Conservation (phyloP, 2,888 invertebrate genomes). For the Myopa tessellatipennis region DNA sequence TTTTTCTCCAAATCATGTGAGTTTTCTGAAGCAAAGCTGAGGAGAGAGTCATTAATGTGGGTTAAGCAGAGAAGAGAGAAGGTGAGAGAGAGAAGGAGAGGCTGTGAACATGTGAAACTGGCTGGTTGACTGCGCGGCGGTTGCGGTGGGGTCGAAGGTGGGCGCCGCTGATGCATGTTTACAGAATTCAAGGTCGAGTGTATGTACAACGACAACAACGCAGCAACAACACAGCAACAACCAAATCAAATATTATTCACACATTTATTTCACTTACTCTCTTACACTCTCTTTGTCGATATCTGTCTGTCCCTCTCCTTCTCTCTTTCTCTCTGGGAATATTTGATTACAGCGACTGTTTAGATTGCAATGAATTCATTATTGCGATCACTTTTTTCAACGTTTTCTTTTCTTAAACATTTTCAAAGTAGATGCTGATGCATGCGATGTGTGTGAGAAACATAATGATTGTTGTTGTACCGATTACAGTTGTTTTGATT, state of each 20-base stretch:
- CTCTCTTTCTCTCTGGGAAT: background rate
- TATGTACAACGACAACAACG: constrained; percentile 21
- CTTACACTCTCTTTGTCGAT: too few relatives aligned
- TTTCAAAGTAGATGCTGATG: background rate
- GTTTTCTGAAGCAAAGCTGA: too few relatives aligned
- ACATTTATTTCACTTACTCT: too few relatives aligned
- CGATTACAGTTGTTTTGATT: background rate
- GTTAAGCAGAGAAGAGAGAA: background rate
- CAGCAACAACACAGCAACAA: background rate
- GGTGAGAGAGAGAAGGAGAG: background rate
- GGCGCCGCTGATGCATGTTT: constrained; percentile 13
- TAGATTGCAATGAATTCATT: background rate
- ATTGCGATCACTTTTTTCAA: background rate
- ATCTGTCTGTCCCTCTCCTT: too few relatives aligned
- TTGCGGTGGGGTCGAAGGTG: background rate
- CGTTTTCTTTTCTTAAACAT: background rate
- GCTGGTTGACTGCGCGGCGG: background rate
- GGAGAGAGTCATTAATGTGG: background rate
- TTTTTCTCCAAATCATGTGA: too few relatives aligned
- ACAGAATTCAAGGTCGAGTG: constrained; percentile 40
- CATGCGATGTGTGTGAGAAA: background rate
- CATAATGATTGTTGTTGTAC: background rate
- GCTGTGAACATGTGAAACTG: constrained; percentile 1
- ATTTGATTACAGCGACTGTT: background rate
- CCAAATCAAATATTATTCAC: background rate